phyloP scores from a whole-genome alignment of 2,888 invertebrate genomes.

The Eucriotettix oculatus region DNA sequence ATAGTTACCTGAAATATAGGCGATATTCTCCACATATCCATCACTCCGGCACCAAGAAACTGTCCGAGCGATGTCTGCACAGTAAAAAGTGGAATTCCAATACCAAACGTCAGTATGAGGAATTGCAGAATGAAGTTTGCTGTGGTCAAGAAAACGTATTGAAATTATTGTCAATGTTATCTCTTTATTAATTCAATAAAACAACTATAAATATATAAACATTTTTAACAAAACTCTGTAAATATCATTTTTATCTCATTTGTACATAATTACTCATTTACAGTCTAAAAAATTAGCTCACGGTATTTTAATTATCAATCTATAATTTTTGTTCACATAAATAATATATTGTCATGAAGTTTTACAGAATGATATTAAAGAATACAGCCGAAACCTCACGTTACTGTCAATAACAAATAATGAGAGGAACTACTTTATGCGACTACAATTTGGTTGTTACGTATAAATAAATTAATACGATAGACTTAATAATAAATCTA shows the following conservation, averaged over 20 bases:
- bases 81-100: constrained; percentile 72
- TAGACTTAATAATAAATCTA: no score
- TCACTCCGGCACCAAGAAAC: constrained; percentile 64
- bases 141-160: constrained; percentile 25
- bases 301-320: not conserved
- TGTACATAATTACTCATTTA: not conserved
- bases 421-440: no score
- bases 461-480: no score
- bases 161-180: not conserved
- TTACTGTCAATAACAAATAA: no score
- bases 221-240: not conserved
- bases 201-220: no score
- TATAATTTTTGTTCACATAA: no score
- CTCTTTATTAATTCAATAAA: not conserved
- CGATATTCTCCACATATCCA: constrained; percentile 87
- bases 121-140: constrained; percentile 81
- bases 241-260: not conserved
- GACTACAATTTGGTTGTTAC: no score
- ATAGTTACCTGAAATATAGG: constrained; percentile 54
- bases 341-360: no score
- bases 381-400: no score
- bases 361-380: no score
- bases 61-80: constrained; percentile 74
- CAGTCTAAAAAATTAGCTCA: not conserved
- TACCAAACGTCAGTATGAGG: constrained; percentile 58